Base-by-base conservation (phyloP, 64 coral and sea anemone genomes). In the Porites lutea region DNA sequence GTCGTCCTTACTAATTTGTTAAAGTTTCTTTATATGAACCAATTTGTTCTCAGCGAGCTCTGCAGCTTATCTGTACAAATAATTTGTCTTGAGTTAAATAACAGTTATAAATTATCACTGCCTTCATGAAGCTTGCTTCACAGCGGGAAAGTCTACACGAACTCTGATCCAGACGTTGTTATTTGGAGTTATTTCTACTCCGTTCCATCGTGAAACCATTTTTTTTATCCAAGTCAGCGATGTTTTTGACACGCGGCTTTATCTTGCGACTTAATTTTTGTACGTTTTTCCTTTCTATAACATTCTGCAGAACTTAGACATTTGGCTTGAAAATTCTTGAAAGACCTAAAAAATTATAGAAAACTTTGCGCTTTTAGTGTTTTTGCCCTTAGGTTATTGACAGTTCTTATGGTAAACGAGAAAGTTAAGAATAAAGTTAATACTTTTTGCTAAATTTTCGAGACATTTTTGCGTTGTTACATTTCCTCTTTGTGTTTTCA, bases 371-470 rank as follows among this genome's bases (percentile, higher is more conserved):
- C 43, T 71, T 71, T 27, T 23, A 5, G 8, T 81, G 4, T 57
- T 50, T 15, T 81, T 63, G 21, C 78, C 78, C 78, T 61, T 55
- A 57, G 58, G 78, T 27, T 62, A 8, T 81, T 81, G 61, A 62
- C 23, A 18, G 27, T 61, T 62, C 22, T 2, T 13, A 60, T 47
- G 5, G 63, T 46, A 46, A 81, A 74, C 72, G 48, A 13, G 43
- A 9, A 45, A 8, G 4, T 16, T 45, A 37, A 37, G 0, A 37
- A 37, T 37, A 37, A 37, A 37, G 27, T 37, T 37, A 37, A 37
- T 37, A 37, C 27, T 37, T 37, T 57, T 57, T 57, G 7, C 7
- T 12, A 9, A 57, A 57, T 12, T 57, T 57, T 57, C 54, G 54
- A 57, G 54, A 57, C 54, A 57, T 57, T 57, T 57, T 57, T 57